Evolutionary conservation across 2,888 invertebrate species (phyloP).

Genomic region (Ceriagrion tenellum): DNA sequence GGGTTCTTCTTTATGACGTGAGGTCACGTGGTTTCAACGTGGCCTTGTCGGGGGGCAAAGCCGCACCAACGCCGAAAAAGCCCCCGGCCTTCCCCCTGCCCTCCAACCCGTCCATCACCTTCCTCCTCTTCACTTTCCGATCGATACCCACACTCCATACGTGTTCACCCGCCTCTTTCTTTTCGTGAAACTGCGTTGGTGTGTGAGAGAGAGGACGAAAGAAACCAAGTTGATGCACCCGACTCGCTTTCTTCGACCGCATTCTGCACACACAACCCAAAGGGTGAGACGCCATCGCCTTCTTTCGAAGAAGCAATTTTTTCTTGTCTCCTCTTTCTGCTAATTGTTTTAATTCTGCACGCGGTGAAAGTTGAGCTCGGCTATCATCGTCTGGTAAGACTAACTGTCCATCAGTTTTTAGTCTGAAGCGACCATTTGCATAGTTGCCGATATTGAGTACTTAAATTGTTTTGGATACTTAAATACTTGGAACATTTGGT

Average conservation of each 20-base stretch:
- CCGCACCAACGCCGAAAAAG: background rate
- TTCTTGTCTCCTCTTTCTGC: background rate
- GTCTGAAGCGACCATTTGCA: too few relatives aligned
- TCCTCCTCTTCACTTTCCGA: background rate
- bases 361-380: too few relatives aligned
- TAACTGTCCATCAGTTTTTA: too few relatives aligned
- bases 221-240: background rate
- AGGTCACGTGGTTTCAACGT: background rate
- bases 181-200: background rate
- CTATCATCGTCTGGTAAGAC: too few relatives aligned
- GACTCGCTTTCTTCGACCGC: background rate
- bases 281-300: background rate
- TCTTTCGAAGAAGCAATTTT: background rate
- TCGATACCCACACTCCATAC: background rate
- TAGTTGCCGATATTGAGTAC: too few relatives aligned
- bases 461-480: too few relatives aligned
- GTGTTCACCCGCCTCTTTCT: background rate
- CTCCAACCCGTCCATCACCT: background rate
- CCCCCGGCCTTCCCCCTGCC: background rate
- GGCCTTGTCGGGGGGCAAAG: background rate
- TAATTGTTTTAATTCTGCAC: too few relatives aligned
- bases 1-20: background rate
- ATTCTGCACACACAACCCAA: background rate
- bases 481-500: too few relatives aligned
- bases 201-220: background rate